These are phyloP conservation scores for Pristionchus arcanus DNA, from an alignment of 2,888 invertebrate genomes.

Conservation along the genomic window DNA sequence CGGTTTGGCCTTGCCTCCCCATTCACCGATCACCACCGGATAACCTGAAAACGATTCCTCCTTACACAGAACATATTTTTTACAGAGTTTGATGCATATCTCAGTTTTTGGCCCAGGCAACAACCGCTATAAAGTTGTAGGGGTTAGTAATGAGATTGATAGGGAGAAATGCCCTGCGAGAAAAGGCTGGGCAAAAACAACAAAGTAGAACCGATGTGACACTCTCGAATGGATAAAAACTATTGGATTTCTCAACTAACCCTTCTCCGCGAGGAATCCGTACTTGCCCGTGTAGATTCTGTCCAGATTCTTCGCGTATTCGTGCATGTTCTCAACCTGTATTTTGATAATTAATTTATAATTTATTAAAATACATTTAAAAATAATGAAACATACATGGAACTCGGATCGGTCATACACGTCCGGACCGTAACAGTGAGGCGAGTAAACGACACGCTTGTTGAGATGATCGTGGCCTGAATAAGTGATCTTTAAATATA, in stretches of 20 bases:
- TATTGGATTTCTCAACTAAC: not conserved
- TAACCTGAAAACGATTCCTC: not conserved
- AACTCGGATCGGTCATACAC: constrained; percentile 51
- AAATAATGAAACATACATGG: not conserved
- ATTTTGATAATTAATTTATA: not conserved
- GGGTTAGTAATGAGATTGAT: too few relatives aligned
- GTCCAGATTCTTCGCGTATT: constrained; percentile 9
- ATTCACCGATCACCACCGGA: constrained; percentile 54
- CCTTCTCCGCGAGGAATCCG: constrained; percentile 43
- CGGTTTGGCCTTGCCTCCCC: constrained; percentile 43
- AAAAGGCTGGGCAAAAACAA: too few relatives aligned
- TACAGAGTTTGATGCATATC: too few relatives aligned
- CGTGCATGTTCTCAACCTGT: not conserved
- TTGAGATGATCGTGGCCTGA: constrained; percentile 4
- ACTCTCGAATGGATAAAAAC: too few relatives aligned
- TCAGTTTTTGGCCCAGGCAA: too few relatives aligned
- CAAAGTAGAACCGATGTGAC: too few relatives aligned
- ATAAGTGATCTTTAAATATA: too few relatives aligned
- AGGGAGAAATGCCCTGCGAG: too few relatives aligned
- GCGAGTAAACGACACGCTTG: constrained; percentile 54
- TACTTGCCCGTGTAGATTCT: constrained; percentile 42
- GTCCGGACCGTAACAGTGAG: constrained; percentile 54
- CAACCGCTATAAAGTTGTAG: too few relatives aligned
- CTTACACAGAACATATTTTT: not conserved
- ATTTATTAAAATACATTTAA: not conserved